Evolutionary conservation across 2,113 vertebrate species (phyloP), one percentile per base, ranked within the genome.

Genomic region (Neogobius melanostomus): DNA sequence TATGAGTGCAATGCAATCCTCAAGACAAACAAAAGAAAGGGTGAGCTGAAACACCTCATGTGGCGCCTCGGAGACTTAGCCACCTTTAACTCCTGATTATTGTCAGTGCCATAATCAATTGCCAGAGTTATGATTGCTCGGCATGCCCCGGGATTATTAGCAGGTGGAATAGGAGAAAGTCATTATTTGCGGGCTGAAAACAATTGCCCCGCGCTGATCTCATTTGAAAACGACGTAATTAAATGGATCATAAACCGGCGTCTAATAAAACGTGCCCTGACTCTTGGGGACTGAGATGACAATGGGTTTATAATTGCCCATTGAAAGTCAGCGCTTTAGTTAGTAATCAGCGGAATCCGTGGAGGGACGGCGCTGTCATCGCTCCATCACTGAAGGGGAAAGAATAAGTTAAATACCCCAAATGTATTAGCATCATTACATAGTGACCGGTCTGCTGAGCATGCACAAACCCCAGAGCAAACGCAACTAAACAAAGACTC

Each of bases 151-250:
- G 70, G 62, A 80, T 85, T 71, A 84, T 56, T 17, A 43, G 69
- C 15, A 9, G 64, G 43, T 62, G 59, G 64, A 80, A 81, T 72
- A 56, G 67, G 46, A 68, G 42, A 71, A 44, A 49, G 53, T 82
- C 50, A 85, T 87, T 83, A 82, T 15, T 12, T 5, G n/a, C 28
- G 78, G 81, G 77, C 82, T 69, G 47, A 80, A 69, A 61, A 57
- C 68, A 83, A 63, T 64, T 69, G 64, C 57, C 48, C 42, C 68
- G 54, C 0, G 7, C 11, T 80, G 83, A 89, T 76, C 81, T 82
- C 76, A 88, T 88, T 79, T 77, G n/a, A 68, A 84, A 75, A 44
- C n/a, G 4, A 65, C 71, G 77, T 80, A 80, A 87, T 85, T 75
- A 85, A 83, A 87, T 52, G 66, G 64, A 69, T 71, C 70, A 11